Evolutionary conservation across 2,797 vertebrate species (phyloP).

Genomic region (Micromesistius poutassou): DNA sequence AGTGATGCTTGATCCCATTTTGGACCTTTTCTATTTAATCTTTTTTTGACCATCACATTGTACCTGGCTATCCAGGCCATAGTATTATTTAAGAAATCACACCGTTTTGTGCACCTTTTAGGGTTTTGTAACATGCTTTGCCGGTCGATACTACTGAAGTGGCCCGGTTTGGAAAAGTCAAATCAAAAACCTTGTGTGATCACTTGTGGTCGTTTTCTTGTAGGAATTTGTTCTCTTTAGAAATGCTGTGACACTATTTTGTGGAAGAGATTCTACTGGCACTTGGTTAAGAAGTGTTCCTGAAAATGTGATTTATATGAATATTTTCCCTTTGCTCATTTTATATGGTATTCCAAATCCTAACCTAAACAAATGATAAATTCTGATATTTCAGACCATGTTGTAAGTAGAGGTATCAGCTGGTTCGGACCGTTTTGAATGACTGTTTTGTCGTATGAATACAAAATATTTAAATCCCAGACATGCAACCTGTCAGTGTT

Average conservation of each 20-base stretch:
- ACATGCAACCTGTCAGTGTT: not conserved
- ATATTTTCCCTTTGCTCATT: not conserved
- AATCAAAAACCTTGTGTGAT: not conserved
- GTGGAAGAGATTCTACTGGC: not conserved
- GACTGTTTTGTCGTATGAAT: not conserved
- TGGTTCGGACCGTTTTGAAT: not conserved
- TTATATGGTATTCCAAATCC: not conserved
- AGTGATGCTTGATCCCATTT: not conserved
- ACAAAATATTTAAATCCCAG: not conserved
- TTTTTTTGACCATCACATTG: not conserved
- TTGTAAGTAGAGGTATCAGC: not conserved
- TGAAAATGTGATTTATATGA: not conserved
- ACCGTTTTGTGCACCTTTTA: not conserved
- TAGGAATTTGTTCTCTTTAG: not conserved
- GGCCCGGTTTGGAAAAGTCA: not conserved
- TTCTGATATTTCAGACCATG: not conserved
- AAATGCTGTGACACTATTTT: not conserved
- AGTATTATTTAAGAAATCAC: not conserved
- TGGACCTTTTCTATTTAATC: not conserved
- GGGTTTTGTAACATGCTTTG: slow-evolving; percentile 1
- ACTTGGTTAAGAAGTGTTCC: not conserved
- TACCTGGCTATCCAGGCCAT: not conserved
- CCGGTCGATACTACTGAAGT: slow-evolving; percentile 2
- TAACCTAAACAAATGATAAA: not conserved
- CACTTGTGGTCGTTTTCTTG: not conserved